Evolutionary conservation across 2,888 invertebrate genomes (phyloP), one percentile per base, ranked within the genome.

Genomic region (Graphium colonna): DNA sequence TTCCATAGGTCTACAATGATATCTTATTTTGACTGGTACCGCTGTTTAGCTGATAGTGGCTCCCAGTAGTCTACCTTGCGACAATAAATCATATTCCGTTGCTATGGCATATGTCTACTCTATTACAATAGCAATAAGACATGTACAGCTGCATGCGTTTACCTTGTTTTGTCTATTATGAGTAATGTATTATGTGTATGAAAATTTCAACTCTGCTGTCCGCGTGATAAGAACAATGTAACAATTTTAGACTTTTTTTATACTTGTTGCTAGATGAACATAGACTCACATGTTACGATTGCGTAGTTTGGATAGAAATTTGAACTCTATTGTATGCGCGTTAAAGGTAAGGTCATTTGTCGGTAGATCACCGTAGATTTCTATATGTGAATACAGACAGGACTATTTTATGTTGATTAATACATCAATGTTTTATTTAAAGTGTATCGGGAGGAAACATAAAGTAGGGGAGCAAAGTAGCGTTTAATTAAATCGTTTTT

Each of bases 401-500:
- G 46, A 46, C 40, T 21, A 10, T 21, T 15, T 10, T 17, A 12
- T 17, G 15, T 31, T 44, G 15, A 18, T 36, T 13, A 21, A 10
- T 42, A 33, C 36, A 36, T 15, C 18, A 13, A 3, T 10, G 9
- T n/a, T 15, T 50, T 42, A 42, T 50, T 42, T 15, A 8, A 8
- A 15, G 16, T 15, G 16, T 13, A 40, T 45, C 44, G 45, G 28
- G 51, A 46, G 52, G 52, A 46, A 41, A 41, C 40, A 46, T 52
- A 41, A 52, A 46, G 33, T 39, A 52, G 16, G 13, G 45, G 33
- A 12, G 8, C 8, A 10, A 17, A 46, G 31, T 21, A 13, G 39
- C 41, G 26, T 46, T 46, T 46, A 40, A 46, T 42, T 46, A 46
- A 46, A 47, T 26, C 33, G 52, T 52, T 47, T 52, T 41, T 47